Percentiles rank a stretch among this genome's conserved stretches.
Conservation (phyloP, 1,140 invertebrate genomes). For the Stenopsyche tienmushanensis region DNA sequence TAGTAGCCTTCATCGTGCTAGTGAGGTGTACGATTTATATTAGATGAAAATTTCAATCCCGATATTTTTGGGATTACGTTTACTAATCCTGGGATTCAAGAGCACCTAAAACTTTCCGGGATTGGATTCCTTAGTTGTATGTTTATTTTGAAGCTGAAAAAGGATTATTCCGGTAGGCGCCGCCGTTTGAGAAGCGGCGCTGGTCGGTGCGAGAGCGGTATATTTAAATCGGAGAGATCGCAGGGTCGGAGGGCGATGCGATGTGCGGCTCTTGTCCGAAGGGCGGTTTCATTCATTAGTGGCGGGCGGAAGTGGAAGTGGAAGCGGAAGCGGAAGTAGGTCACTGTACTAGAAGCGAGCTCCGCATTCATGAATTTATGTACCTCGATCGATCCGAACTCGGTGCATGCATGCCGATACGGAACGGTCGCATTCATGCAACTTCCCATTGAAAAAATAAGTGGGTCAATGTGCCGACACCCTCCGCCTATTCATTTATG, state of each 20-base stretch:
- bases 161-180: no score
- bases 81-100: no score
- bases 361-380: slow-evolving; percentile 31
- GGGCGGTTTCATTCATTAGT: background rate
- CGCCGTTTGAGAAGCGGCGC: background rate
- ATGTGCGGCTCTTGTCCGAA: no score
- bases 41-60: no score
- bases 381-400: slow-evolving; percentile 34
- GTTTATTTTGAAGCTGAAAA: no score
- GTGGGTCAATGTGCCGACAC: slow-evolving; percentile 15
- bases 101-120: no score
- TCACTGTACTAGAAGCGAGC: slow-evolving; percentile 16
- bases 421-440: slow-evolving; percentile 20
- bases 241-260: background rate
- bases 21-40: no score
- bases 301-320: slow-evolving; percentile 1
- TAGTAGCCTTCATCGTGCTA: no score
- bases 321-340: slow-evolving; percentile 20
- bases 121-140: no score
- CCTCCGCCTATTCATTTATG: slow-evolving; percentile 1
- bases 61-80: no score
- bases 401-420: no score
- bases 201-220: background rate
- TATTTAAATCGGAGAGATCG: background rate
- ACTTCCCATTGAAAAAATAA: slow-evolving; percentile 30